A percentile compares a stretch with the other conserved stretches of the same genome.
phyloP scores from a whole-genome alignment of 2,113 vertebrate species.

The Rallus limicola region DNA sequence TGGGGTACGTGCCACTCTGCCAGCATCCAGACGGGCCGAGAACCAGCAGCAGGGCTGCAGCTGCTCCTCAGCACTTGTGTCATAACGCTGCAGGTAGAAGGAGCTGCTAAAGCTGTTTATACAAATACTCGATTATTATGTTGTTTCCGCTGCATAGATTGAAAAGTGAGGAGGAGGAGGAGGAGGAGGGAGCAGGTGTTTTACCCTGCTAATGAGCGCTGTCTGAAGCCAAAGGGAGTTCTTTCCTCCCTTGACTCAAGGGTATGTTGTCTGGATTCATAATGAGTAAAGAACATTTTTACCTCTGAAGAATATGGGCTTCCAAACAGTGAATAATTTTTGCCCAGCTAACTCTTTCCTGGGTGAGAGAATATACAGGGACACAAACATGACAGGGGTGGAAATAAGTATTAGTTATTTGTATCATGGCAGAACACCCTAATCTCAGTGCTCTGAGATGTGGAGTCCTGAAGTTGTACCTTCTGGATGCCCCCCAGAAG shows the following conservation, averaged over 20 bases:
- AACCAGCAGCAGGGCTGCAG: background rate
- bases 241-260: background rate
- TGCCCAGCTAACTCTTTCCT: background rate
- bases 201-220: background rate
- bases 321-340: background rate
- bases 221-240: background rate
- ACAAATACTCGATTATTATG: background rate
- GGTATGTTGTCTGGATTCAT: background rate
- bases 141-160: background rate
- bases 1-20: background rate
- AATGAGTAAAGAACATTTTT: background rate
- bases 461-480: rapidly evolving
- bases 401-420: background rate
- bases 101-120: background rate
- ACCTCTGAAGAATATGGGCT: background rate
- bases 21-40: background rate
- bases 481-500: background rate
- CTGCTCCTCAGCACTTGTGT: background rate
- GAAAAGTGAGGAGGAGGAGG: background rate
- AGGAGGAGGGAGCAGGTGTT: background rate
- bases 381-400: background rate
- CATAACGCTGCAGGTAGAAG: background rate
- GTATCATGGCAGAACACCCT: background rate
- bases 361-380: background rate
- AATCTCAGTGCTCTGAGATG: background rate